Percentiles rank a stretch among this genome's conserved stretches.
phyloP scores from a whole-genome alignment of 2,113 vertebrate species.

The Perognathus longimembris region DNA sequence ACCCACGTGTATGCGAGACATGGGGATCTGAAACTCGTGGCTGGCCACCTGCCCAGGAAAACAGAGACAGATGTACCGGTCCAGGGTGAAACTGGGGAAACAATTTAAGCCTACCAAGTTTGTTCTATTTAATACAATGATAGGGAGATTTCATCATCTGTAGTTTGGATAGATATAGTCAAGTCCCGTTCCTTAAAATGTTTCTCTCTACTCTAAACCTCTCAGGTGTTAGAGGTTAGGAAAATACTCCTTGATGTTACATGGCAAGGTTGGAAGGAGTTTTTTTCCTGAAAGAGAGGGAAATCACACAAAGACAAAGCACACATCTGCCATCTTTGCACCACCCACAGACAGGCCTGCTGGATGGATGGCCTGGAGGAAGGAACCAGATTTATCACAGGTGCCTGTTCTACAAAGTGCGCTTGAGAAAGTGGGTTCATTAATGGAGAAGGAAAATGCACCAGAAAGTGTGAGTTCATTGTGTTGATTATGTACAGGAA shows the following conservation, averaged over 20 bases:
- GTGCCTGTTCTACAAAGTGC: neutral
- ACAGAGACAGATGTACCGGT: neutral
- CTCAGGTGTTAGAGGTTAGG: neutral
- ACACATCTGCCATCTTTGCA: neutral
- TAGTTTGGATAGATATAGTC: neutral
- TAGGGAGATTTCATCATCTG: neutral
- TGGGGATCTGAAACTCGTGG: slow-evolving; percentile 88
- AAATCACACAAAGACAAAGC: neutral
- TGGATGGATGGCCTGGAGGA: neutral
- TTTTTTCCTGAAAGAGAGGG: neutral
- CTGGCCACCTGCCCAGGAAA: slow-evolving; percentile 88
- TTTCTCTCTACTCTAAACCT: neutral
- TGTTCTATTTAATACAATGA: neutral
- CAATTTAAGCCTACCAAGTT: neutral
- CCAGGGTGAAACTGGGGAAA: neutral
- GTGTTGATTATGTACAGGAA: neutral
- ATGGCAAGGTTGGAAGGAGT: neutral
- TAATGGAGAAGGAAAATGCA: neutral
- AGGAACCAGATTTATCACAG: rapidly evolving
- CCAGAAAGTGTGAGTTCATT: neutral
- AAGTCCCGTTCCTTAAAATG: neutral
- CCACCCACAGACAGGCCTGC: neutral
- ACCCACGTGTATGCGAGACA: slow-evolving; percentile 88
- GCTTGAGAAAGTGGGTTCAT: neutral
- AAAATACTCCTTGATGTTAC: neutral